Conservation (phyloP, 1,140 invertebrate genomes). For the Drosophila chauvacae region DNA sequence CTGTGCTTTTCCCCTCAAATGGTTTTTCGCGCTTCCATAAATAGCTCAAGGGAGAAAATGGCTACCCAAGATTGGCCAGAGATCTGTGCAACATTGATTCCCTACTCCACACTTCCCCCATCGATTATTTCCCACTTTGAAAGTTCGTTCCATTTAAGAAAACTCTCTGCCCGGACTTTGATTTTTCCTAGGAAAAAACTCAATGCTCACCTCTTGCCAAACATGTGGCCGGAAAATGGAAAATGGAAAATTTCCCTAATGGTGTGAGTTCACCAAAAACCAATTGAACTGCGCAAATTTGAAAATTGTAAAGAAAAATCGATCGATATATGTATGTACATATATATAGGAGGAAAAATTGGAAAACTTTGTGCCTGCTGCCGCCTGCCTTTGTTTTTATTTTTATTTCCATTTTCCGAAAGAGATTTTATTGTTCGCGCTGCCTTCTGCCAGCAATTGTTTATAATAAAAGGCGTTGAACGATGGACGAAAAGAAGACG, state of each 20-base stretch:
- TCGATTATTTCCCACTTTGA: conserved; percentile 16
- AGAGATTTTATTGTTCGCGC: conserved; percentile 52
- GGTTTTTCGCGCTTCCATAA: conserved; percentile 31
- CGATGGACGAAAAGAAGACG: conserved; percentile 46
- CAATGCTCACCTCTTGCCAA: conserved; percentile 8
- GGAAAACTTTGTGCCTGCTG: conserved; percentile 31
- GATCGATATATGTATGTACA: background rate
- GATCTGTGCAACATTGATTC: conserved; percentile 5
- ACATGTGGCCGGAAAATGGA: conserved; percentile 19
- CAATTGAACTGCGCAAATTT: conserved; percentile 24
- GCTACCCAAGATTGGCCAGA: background rate
- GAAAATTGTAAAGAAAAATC: conserved; percentile 24
- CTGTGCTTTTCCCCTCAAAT: background rate
- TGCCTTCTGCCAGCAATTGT: conserved; percentile 40
- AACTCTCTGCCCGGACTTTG: conserved; percentile 37
- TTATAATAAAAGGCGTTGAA: conserved; percentile 72
- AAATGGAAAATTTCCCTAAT: background rate
- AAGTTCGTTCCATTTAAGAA: background rate
- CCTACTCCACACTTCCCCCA: background rate
- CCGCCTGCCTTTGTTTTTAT: conserved; percentile 31
- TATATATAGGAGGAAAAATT: conserved; percentile 36
- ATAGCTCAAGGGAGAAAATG: conserved; percentile 8
- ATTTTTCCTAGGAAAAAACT: conserved; percentile 33
- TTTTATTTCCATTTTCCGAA: conserved; percentile 52
- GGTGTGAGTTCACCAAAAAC: background rate